A percentile compares a stretch with the other conserved stretches of the same genome.
Evolutionary conservation across 2,797 vertebrate genomes (phyloP).

Genomic region (Podarcis lilfordi): DNA sequence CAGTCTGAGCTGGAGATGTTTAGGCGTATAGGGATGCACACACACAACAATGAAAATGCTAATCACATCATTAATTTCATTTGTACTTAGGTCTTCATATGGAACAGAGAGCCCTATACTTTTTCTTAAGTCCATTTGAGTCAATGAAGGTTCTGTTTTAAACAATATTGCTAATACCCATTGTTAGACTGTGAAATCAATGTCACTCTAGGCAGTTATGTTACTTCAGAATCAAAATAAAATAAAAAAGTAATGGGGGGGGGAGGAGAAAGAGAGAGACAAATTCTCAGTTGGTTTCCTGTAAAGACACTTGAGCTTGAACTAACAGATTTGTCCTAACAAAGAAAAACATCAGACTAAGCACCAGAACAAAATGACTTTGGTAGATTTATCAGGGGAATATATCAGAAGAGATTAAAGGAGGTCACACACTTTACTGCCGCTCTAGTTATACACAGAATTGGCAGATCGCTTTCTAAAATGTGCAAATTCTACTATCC

Average conservation of each 20-base stretch:
- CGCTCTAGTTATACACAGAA: not conserved
- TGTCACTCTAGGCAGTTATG: not conserved
- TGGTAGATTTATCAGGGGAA: constrained; percentile 24
- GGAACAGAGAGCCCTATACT: too few relatives aligned
- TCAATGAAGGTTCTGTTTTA: not conserved
- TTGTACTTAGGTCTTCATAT: too few relatives aligned
- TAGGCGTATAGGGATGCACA: too few relatives aligned
- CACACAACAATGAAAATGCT: too few relatives aligned
- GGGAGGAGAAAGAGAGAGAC: too few relatives aligned
- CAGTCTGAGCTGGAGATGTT: too few relatives aligned
- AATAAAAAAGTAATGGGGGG: too few relatives aligned
- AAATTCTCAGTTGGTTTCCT: constrained; percentile 23
- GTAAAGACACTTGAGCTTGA: constrained; percentile 9
- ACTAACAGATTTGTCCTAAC: constrained; percentile 27
- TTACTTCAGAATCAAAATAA: too few relatives aligned
- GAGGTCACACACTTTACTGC: not conserved
- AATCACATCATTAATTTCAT: too few relatives aligned
- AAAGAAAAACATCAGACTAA: constrained; percentile 9
- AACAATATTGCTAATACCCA: not conserved
- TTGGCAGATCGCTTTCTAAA: not conserved
- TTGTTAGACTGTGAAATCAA: not conserved
- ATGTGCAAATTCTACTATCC: not conserved
- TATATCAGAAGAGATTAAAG: constrained; percentile 32
- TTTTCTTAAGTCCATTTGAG: too few relatives aligned
- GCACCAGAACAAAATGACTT: constrained; percentile 7